These are phyloP conservation scores for Myotis lucifugus DNA, from an alignment of 2,113 vertebrate genomes.

Conservation along the genomic window DNA sequence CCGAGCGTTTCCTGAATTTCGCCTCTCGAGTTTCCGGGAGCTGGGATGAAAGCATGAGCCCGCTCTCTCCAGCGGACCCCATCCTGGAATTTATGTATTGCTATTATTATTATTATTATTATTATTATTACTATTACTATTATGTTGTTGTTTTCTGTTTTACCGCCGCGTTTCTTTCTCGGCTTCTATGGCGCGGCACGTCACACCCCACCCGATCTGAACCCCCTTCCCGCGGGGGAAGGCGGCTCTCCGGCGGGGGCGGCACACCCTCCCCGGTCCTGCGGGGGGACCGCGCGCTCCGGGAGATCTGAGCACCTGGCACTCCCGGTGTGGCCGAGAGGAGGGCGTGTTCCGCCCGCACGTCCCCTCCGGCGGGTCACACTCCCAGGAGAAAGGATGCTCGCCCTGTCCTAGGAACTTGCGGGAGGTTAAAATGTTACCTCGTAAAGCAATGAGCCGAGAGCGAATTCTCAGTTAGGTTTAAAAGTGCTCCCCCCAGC, in stretches of 20 bases:
- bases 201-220: not conserved
- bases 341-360: not conserved
- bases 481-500: not conserved
- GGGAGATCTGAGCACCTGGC: not conserved
- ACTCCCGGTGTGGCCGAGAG: not conserved
- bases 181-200: not conserved
- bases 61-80: not conserved
- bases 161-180: not conserved
- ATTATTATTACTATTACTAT: too few species aligned
- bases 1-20: not conserved
- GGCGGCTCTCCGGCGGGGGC: not conserved
- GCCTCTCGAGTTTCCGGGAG: not conserved
- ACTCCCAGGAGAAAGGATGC: not conserved
- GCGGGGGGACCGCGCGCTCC: not conserved
- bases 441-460: not conserved
- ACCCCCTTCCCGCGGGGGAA: not conserved
- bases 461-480: not conserved
- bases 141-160: fast-evolving
- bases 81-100: not conserved
- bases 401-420: not conserved
- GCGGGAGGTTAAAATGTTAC: not conserved
- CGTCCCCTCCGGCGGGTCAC: not conserved
- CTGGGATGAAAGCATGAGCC: not conserved
- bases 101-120: not conserved
- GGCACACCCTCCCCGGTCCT: not conserved